A percentile compares a stretch with the other conserved stretches of the same genome.
Conservation (phyloP, 2,113 vertebrate genomes). For the Triplophysa siluroides region DNA sequence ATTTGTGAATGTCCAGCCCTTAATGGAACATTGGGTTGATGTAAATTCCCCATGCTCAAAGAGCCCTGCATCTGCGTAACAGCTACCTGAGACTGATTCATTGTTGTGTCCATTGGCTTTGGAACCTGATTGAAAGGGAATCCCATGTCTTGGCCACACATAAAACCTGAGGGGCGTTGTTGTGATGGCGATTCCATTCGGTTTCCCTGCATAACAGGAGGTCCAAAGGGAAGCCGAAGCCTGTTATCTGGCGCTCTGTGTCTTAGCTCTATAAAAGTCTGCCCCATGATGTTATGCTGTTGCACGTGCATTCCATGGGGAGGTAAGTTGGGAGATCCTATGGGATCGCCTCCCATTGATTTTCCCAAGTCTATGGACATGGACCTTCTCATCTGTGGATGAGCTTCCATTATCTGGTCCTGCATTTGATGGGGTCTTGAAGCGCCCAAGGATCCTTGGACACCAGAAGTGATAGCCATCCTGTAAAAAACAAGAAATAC, state of each 20-base stretch:
- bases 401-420: constrained; percentile 59
- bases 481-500: constrained; percentile 61
- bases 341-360: constrained; percentile 69
- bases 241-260: constrained; percentile 86
- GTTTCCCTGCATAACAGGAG: constrained; percentile 67
- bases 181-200: constrained; percentile 74
- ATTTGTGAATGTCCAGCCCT: constrained; percentile 69
- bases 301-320: constrained; percentile 82
- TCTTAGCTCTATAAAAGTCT: constrained; percentile 91
- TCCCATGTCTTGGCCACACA: constrained; percentile 75
- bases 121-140: constrained; percentile 72
- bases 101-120: constrained; percentile 76
- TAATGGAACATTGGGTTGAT: constrained; percentile 73
- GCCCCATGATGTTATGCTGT: constrained; percentile 92
- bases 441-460: constrained; percentile 74
- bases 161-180: constrained; percentile 75
- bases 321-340: constrained; percentile 83
- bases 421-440: constrained; percentile 83
- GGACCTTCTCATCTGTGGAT: constrained; percentile 85
- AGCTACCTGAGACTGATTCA: constrained; percentile 67
- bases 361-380: constrained; percentile 84
- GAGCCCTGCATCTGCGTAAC: constrained; percentile 74
- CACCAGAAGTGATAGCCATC: constrained; percentile 82
- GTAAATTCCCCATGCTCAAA: constrained; percentile 81
- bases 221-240: constrained; percentile 77